phyloP scores from a whole-genome alignment of 1,140 invertebrate species.

The Diuraphis noxia region DNA sequence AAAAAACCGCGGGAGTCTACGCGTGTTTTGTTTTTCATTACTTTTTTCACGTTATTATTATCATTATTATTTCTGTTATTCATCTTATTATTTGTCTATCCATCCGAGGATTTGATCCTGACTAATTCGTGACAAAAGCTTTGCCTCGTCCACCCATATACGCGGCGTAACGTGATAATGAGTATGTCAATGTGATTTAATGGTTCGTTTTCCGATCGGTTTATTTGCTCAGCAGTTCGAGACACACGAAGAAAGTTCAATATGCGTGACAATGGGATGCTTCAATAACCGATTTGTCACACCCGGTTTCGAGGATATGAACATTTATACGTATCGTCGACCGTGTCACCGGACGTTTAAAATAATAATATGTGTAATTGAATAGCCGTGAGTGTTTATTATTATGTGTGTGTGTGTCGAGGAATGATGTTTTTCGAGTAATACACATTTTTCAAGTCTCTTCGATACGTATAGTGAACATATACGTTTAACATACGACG shows the following conservation, averaged over 20 bases:
- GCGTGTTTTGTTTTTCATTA: not conserved
- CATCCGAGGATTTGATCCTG: not conserved
- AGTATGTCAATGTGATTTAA: slow-evolving; percentile 51
- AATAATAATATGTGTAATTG: slow-evolving; percentile 43
- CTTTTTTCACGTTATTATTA: not conserved
- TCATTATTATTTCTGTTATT: not conserved
- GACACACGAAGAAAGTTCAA: slow-evolving; percentile 49
- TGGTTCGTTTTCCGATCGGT: slow-evolving; percentile 53
- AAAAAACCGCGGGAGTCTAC: not conserved
- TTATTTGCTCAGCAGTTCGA: slow-evolving; percentile 50
- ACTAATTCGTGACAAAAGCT: slow-evolving; percentile 42
- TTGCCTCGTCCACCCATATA: not conserved
- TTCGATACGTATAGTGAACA: not conserved
- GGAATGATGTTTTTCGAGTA: not conserved
- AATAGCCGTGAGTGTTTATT: slow-evolving; percentile 46
- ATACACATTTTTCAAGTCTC: not conserved
- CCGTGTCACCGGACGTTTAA: slow-evolving; percentile 44
- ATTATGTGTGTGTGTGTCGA: not conserved
- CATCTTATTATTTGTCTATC: not conserved
- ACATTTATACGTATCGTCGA: slow-evolving; percentile 42
- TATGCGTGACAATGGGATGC: slow-evolving; percentile 41
- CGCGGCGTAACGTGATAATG: slow-evolving; percentile 24
- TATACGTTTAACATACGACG: too few species aligned
- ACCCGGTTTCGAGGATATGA: slow-evolving; percentile 28
- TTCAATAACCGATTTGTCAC: slow-evolving; percentile 48